phyloP scores from a whole-genome alignment of 2,888 invertebrate genomes.

The Mythimna lalbum region DNA sequence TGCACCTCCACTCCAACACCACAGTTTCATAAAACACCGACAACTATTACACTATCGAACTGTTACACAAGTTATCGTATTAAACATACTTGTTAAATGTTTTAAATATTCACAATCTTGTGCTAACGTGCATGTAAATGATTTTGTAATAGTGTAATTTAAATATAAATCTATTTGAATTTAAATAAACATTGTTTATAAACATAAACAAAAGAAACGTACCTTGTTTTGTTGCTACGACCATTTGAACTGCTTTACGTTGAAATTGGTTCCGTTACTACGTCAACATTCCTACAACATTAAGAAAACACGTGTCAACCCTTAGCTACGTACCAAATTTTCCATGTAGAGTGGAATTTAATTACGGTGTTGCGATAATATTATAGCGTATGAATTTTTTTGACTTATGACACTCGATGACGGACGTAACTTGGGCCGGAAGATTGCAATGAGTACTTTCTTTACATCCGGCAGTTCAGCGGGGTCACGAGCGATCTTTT shows the following conservation, averaged over 20 bases:
- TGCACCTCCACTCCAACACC: slow-evolving; percentile 69
- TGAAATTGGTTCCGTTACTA: slow-evolving; percentile 18
- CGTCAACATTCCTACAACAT: background rate
- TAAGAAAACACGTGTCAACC: background rate
- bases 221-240: background rate
- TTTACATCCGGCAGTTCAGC: slow-evolving; percentile 87
- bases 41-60: slow-evolving; percentile 48
- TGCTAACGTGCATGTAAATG: slow-evolving; percentile 25
- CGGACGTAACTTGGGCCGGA: slow-evolving; percentile 59
- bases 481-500: slow-evolving; percentile 88
- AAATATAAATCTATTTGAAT: slow-evolving; percentile 23
- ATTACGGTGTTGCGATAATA: slow-evolving; percentile 14
- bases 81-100: slow-evolving; percentile 28
- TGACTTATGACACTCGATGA: slow-evolving; percentile 53
- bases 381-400: slow-evolving; percentile 20
- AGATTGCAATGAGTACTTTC: slow-evolving; percentile 83
- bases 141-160: slow-evolving; percentile 19
- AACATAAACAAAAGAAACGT: slow-evolving; percentile 8
- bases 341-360: slow-evolving; percentile 8
- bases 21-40: slow-evolving; percentile 57
- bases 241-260: background rate
- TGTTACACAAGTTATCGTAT: slow-evolving; percentile 60
- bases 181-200: slow-evolving; percentile 3
- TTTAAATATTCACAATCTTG: slow-evolving; percentile 35
- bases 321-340: slow-evolving; percentile 2